A percentile compares a stretch with the other conserved stretches of the same genome.
phyloP scores from a whole-genome alignment of 2,797 vertebrate genomes.

The Rhabdophis nuchalis region DNA sequence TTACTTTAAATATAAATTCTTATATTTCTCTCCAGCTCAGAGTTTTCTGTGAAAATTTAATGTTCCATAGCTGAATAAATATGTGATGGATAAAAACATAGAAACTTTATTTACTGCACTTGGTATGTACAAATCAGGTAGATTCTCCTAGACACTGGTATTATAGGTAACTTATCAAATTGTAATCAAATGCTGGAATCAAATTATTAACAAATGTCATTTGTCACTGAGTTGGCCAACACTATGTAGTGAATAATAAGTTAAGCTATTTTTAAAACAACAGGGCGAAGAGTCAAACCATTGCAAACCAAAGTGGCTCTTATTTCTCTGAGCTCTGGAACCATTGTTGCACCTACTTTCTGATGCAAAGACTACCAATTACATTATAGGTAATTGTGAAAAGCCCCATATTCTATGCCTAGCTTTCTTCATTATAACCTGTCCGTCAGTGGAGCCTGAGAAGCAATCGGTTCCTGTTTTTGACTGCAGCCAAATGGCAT shows the following conservation, averaged over 20 bases:
- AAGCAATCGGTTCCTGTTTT: constrained; percentile 90
- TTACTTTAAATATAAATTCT: background rate
- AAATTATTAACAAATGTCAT: background rate
- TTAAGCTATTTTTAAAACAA: background rate
- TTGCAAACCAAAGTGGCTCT: background rate
- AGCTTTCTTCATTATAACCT: constrained; percentile 70
- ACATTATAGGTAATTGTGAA: too few species aligned
- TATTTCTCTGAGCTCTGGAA: background rate
- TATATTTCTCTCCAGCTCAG: background rate
- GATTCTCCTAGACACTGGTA: background rate
- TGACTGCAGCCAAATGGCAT: constrained; percentile 89
- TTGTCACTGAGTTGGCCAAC: background rate
- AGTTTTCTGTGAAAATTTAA: background rate
- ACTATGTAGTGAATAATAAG: background rate
- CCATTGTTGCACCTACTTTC: background rate
- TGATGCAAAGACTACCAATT: background rate
- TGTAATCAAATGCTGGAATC: background rate
- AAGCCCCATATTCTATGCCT: background rate
- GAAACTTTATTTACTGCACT: background rate
- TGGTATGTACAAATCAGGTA: background rate
- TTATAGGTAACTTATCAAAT: background rate
- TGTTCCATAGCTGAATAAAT: background rate
- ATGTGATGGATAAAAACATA: background rate
- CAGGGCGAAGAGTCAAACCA: background rate
- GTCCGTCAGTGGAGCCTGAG: constrained; percentile 89